Conservation (phyloP, 2,113 vertebrate genomes). For the Maccullochella peelii region DNA sequence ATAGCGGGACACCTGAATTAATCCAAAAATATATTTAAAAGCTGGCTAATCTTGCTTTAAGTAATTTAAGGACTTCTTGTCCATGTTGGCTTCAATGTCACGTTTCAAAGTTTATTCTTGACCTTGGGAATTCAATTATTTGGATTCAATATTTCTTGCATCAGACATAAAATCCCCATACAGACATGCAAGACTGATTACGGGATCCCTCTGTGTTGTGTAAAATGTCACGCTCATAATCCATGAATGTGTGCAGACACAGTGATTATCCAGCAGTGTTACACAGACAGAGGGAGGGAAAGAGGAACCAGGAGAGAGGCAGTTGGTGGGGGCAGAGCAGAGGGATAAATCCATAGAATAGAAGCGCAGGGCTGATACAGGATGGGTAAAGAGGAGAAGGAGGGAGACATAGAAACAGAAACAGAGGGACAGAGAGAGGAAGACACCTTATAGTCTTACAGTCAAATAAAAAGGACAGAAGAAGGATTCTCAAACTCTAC, state of each 20-base stretch:
- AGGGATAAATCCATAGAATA: conserved; percentile 76
- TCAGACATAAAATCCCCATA: background rate
- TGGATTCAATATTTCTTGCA: background rate
- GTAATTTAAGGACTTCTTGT: background rate
- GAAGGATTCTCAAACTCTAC: conserved; percentile 4
- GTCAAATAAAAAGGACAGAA: background rate
- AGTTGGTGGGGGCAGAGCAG: conserved; percentile 43
- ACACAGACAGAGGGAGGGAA: conserved; percentile 28
- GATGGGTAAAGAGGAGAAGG: conserved; percentile 37
- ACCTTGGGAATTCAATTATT: too few relatives aligned
- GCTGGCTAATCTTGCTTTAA: too few relatives aligned
- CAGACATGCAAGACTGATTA: background rate
- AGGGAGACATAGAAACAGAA: background rate
- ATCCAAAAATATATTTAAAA: too few relatives aligned
- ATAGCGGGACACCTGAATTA: too few relatives aligned
- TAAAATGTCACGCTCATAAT: conserved; percentile 63
- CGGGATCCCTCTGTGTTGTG: conserved; percentile 37
- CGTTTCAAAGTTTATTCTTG: background rate
- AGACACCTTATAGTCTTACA: background rate
- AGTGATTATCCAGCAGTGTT: conserved; percentile 72
- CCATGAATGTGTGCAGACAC: conserved; percentile 41
- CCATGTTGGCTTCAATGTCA: background rate
- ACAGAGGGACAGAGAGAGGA: background rate
- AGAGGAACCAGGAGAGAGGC: background rate
- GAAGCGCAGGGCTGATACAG: conserved; percentile 21